Conservation (phyloP, 2,113 vertebrate genomes). For the Tragulus kanchil region DNA sequence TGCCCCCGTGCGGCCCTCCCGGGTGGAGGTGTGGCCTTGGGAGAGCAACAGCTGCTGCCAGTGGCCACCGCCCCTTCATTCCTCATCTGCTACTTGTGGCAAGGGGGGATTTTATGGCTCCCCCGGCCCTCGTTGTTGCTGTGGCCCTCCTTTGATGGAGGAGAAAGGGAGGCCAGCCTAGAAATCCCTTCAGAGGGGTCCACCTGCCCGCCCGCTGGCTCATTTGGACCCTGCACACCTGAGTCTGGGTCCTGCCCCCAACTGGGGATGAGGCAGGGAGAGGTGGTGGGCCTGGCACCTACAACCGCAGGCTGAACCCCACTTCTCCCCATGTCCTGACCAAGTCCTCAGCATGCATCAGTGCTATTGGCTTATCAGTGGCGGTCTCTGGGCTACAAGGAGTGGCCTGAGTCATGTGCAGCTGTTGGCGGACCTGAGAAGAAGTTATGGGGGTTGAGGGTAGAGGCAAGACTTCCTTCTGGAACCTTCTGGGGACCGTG, state of each 20-base stretch:
- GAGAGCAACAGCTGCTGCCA: background rate
- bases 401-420: background rate
- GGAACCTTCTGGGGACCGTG: background rate
- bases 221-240: background rate
- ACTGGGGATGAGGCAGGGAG: background rate
- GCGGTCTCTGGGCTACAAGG: background rate
- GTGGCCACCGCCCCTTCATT: conserved; percentile 58
- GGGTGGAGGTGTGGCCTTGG: background rate
- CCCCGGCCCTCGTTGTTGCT: background rate
- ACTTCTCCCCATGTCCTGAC: background rate
- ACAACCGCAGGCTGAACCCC: background rate
- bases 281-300: background rate
- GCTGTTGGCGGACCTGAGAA: background rate
- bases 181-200: background rate
- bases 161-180: background rate
- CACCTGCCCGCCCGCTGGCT: background rate
- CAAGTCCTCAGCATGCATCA: background rate
- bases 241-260: background rate
- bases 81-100: conserved; percentile 77
- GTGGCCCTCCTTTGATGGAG: background rate
- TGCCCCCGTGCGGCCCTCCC: background rate
- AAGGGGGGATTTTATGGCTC: conserved; percentile 75
- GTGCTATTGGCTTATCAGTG: background rate
- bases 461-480: background rate
- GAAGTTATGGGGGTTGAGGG: background rate